Base-by-base conservation (phyloP, 2,113 vertebrate genomes). In the Hepsetus odoe region DNA sequence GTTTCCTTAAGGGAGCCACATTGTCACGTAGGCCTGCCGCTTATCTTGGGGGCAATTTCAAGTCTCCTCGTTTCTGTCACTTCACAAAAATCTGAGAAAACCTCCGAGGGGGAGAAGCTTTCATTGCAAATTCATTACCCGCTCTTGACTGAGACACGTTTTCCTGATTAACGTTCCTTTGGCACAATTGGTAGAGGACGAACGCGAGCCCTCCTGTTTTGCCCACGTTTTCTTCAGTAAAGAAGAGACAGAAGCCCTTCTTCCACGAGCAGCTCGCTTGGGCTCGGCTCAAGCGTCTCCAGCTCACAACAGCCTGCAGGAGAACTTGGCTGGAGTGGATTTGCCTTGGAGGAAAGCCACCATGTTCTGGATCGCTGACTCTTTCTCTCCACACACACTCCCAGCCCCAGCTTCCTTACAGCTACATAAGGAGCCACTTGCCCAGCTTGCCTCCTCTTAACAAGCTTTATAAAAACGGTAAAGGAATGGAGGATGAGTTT, bases 301-400 rank as follows among this genome's bases (percentile, higher is more conserved):
- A 30, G 22, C 32, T 16, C n/a, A 55, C 30, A 22, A 28, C 51
- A 68, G 64, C 49, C 53, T 24, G 35, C 46, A 58, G 62, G 67
- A 13, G 9, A 72, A 38, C 22, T 33, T 72, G 69, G 69, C 69
- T 35, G 33, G 69, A 11, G 22, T 55, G 30, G 20, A 33, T 56
- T 72, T 67, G 51, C 35, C 26, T 22, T 77, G 65, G 61, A 53
- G 74, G 22, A 16, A 24, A 58, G 33, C 53, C 53, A 40, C 42
- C 4, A 46, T 62, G n/a, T 30, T 68, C 65, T 32, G 49, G 35
- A 28, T 35, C n/a, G 11, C 20, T n/a, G n/a, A n/a, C 32, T 18
- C 16, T 8, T 33, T 32, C 24, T 18, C 14, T 28, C 66, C 49
- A 42, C 22, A 59, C 56, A 14, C 26, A 49, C 46, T 11, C 42